Evolutionary conservation across 2,113 vertebrate species (phyloP).

Genomic region (Cyanoliseus patagonus): DNA sequence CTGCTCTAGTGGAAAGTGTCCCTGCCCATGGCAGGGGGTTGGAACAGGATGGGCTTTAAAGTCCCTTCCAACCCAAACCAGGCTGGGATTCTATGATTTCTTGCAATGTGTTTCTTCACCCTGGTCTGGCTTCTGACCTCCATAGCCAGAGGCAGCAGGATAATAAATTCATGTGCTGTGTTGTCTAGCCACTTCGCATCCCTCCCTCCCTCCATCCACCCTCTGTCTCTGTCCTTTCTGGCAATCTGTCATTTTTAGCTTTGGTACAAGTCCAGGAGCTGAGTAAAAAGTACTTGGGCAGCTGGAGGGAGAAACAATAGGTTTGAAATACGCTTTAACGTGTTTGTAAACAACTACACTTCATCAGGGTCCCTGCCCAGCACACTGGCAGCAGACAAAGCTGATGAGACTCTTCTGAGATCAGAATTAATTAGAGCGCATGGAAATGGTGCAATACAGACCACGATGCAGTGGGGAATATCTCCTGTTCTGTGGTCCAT

Average conservation of each 20-base stretch:
- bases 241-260: conserved; percentile 3
- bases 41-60: not conserved
- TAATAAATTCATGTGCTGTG: conserved; percentile 10
- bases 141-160: not conserved
- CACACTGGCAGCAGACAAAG: not conserved
- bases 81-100: not conserved
- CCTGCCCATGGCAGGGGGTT: not conserved
- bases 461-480: not conserved
- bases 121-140: not conserved
- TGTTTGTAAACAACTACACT: conserved; percentile 43
- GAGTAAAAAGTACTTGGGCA: conserved; percentile 19
- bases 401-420: not conserved
- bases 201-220: not conserved
- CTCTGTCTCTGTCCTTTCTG: not conserved
- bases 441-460: not conserved
- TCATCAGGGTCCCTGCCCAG: not conserved
- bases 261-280: conserved; percentile 17
- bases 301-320: not conserved
- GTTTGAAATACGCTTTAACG: not conserved
- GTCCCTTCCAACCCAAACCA: not conserved
- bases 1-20: not conserved
- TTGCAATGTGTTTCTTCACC: not conserved
- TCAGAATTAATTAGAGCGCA: not conserved
- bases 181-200: not conserved
- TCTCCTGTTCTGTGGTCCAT: fast-evolving